Evolutionary conservation across 2,113 vertebrate species (phyloP), one percentile per base, ranked within the genome.

Genomic region (Psettodes erumei): DNA sequence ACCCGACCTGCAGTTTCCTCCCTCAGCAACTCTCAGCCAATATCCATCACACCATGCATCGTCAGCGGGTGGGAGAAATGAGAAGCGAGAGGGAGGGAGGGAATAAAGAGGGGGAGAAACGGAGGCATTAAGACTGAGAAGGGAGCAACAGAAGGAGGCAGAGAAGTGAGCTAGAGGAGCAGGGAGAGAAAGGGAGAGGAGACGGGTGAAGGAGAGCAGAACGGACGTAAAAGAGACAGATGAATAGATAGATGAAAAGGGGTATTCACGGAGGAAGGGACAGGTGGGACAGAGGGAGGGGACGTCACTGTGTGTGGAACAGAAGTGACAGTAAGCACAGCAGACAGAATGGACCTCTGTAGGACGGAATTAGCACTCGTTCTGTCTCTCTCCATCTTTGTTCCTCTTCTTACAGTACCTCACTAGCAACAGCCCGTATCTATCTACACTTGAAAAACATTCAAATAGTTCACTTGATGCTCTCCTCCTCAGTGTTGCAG

Each of bases 191-290:
- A 40, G 12, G n/a, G 40, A 78, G 30, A 54, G 47, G 42, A 64
- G 67, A 67, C 10, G 9, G n/a, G 45, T 62, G 76, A 85, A 70
- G 73, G 73, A 67, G 64, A 60, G 47, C 73, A 71, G 53, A 67
- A 33, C 27, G 1, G 33, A 33, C 74, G 78, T 81, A 55, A 78
- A 79, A 76, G 45, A 77, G 71, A 77, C 19, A 55, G 79, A 82
- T 80, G 59, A 78, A 74, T 54, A 75, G 73, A 77, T 32, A 27
- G 79, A 85, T 88, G 60, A 86, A 89, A 84, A 82, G 69, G 53
- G 23, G 67, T 71, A 28, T 79, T 73, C 67, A 61, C 82, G 50
- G 67, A 71, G 72, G 77, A 67, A 56, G 60, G 68, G 84, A 76
- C 81, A 77, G 69, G 61, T 70, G 67, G 76, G 68, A 73, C 59